Evolutionary conservation across 2,113 vertebrate genomes (phyloP), one percentile per base, ranked within the genome.

Genomic region (Microtus montanus): DNA sequence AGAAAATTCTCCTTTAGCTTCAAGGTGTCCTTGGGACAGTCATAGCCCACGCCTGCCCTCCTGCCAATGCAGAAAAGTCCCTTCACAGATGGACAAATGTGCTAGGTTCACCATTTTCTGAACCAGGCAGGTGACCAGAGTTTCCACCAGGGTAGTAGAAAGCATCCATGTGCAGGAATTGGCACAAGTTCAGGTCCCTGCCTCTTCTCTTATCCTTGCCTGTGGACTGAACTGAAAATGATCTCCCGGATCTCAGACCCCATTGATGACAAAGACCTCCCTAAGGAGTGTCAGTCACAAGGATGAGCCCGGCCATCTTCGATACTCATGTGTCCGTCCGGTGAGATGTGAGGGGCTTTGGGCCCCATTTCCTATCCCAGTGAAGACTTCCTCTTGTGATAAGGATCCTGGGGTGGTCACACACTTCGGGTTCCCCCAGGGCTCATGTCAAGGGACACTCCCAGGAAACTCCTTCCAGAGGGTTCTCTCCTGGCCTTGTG

Each of bases 381-480:
- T 73, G 41, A 90, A 75, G 83, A 87, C 77, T 95, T 96, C 90
- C 93, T 92, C 58, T 87, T 64, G 28, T 15, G 79, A 89, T 84
- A 66, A 94, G 64, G 14, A 94, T 90, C n/a, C 71, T 1, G 0
- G 61, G n/a, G 85, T 6, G 8, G 66, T 61, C 95, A 63, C 58
- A 84, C 22, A 24, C 12, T 54, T 52, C 1, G 5, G 0, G 80
- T 96, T 33, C 73, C 73, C 82, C 71, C 52, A 90, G 78, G 66
- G 64, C 20, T 38, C 20, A 15, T 84, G 71, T 82, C 22, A 84
- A 89, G 74, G 52, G 70, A 66, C 41, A 71, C 73, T 47, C 83
- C 86, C 3, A 84, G 91, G 87, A 92, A 87, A 84, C 87, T 44
- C 68, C 87, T 97, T 97, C 71, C 79, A 94, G 71, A 95, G 44